These are phyloP conservation scores for Hapalemur alaotrensis DNA, from an alignment of 2,797 vertebrate species.

Conservation along the genomic window DNA sequence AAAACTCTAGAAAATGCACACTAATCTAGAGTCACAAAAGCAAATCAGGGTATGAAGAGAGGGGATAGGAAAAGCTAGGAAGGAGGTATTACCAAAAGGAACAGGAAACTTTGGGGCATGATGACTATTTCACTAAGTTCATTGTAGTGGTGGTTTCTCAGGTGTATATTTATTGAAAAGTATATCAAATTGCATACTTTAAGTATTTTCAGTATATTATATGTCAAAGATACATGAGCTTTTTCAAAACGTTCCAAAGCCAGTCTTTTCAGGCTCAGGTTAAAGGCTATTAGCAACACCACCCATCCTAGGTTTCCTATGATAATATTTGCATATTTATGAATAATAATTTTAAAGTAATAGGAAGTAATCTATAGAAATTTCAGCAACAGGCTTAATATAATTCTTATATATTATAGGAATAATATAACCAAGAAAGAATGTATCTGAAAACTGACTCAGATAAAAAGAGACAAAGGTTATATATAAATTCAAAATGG, in stretches of 20 bases:
- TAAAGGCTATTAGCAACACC: background rate
- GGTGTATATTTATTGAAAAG: background rate
- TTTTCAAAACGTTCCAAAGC: background rate
- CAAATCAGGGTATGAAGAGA: background rate
- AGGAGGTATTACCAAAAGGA: background rate
- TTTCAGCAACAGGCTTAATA: background rate
- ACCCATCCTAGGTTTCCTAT: background rate
- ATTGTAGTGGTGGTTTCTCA: background rate
- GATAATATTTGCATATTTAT: background rate
- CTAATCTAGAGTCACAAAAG: background rate
- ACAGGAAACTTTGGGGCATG: background rate
- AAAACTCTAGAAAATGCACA: background rate
- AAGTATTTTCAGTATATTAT: background rate
- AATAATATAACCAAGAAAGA: background rate
- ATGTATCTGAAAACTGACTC: background rate
- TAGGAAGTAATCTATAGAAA: background rate
- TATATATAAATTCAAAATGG: background rate
- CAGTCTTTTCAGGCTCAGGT: background rate
- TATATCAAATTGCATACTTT: background rate
- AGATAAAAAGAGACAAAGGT: background rate
- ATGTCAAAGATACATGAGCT: background rate
- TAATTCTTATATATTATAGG: background rate
- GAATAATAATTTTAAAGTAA: background rate
- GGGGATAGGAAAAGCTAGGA: background rate
- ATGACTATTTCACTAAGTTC: background rate